phyloP scores from a whole-genome alignment of 2,113 vertebrate species.

The Fulica atra region DNA sequence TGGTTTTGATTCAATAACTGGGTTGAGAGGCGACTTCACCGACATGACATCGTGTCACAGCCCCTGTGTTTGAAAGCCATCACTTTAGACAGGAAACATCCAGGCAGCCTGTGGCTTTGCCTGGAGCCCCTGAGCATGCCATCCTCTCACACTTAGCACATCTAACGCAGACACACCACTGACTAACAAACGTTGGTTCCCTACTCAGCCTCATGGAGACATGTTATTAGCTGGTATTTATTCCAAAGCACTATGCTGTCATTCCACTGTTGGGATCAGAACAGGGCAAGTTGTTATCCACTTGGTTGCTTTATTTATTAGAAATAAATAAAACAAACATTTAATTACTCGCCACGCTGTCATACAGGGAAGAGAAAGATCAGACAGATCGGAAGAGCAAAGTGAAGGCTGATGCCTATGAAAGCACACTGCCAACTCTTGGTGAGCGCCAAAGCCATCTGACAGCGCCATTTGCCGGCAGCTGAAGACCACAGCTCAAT shows the following conservation, averaged over 20 bases:
- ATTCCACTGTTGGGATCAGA: background rate
- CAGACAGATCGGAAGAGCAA: background rate
- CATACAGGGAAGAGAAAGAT: background rate
- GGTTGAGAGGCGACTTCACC: background rate
- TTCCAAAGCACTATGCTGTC: background rate
- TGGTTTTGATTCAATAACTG: background rate
- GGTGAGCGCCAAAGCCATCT: constrained; percentile 9
- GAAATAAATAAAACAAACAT: background rate
- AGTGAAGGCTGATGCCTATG: constrained; percentile 16
- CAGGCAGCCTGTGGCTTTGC: background rate
- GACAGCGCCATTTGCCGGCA: background rate
- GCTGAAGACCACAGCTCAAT: background rate
- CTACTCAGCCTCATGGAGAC: background rate
- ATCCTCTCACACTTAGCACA: background rate
- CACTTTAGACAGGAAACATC: background rate
- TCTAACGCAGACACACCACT: background rate
- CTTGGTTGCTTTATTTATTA: background rate
- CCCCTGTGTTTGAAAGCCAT: background rate
- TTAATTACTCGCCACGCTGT: background rate
- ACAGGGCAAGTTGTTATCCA: background rate
- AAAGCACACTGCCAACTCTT: constrained; percentile 15
- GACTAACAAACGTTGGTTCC: background rate
- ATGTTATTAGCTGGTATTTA: background rate
- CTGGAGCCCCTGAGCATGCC: background rate
- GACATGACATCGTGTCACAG: background rate